phyloP scores from a whole-genome alignment of 1,140 invertebrate species.

The Tigriopus japonicus region DNA sequence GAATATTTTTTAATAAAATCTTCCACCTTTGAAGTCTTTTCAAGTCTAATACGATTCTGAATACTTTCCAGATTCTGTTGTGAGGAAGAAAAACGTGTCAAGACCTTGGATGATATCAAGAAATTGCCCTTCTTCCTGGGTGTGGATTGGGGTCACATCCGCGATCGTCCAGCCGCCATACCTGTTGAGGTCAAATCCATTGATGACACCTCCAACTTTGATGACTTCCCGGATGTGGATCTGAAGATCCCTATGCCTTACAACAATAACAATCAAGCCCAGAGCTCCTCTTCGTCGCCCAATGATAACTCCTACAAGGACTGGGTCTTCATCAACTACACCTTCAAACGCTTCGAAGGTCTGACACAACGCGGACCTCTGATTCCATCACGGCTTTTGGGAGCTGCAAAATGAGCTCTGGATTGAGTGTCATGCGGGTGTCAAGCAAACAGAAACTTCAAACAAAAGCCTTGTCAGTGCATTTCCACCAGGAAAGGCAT shows the following conservation, averaged over 20 bases:
- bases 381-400: conserved; percentile 1
- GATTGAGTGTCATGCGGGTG: no score
- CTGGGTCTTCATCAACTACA: conserved; percentile 99
- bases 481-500: no score
- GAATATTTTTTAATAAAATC: no score
- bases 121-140: conserved; percentile 41
- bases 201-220: conserved; percentile 98
- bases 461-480: no score
- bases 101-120: conserved; percentile 67
- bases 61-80: conserved; percentile 56
- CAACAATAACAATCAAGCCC: background rate
- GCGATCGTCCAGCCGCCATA: conserved; percentile 91
- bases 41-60: background rate
- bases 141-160: conserved; percentile 87
- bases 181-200: conserved; percentile 80
- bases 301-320: conserved; percentile 58
- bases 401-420: no score
- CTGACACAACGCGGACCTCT: conserved; percentile 60
- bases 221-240: conserved; percentile 98
- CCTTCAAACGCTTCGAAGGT: conserved; percentile 95
- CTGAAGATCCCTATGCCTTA: conserved; percentile 83
- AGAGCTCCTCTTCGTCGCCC: conserved; percentile 17
- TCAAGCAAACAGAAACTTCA: no score
- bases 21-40: no score
- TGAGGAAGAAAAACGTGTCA: conserved; percentile 67